Evolutionary conservation across 2,797 vertebrate genomes (phyloP).

Genomic region (Acipenser transmontanus): DNA sequence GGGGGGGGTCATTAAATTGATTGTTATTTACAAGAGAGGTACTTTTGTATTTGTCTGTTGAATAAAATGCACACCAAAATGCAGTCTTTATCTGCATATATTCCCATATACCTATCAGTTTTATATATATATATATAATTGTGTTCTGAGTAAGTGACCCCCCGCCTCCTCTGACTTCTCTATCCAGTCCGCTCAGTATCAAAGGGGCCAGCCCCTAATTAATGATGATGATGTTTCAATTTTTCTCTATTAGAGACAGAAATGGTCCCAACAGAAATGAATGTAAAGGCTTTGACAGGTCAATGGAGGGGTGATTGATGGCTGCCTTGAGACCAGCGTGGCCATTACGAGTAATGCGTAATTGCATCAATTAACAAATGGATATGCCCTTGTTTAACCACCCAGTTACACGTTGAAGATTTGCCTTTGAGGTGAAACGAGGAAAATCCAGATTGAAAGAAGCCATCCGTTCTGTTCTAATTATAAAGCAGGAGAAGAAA

Average conservation of each 20-base stretch:
- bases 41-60: too few species aligned
- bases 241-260: slow-evolving; percentile 53
- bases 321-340: slow-evolving; percentile 65
- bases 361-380: slow-evolving; percentile 88
- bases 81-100: too few species aligned
- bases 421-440: slow-evolving; percentile 61
- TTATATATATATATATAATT: too few species aligned
- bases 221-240: slow-evolving; percentile 60
- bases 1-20: too few species aligned
- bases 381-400: slow-evolving; percentile 75
- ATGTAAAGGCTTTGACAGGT: slow-evolving; percentile 60
- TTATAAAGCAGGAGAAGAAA: slow-evolving; percentile 56
- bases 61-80: too few species aligned
- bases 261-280: slow-evolving; percentile 50
- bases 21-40: too few species aligned
- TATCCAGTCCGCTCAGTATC: slow-evolving; percentile 39
- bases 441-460: slow-evolving; percentile 40
- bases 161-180: slow-evolving; percentile 27
- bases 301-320: slow-evolving; percentile 74
- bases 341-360: slow-evolving; percentile 69
- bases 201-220: slow-evolving; percentile 54
- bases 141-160: too few species aligned
- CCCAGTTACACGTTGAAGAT: slow-evolving; percentile 56
- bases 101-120: too few species aligned
- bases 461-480: slow-evolving; percentile 52